These are phyloP conservation scores for Pitangus sulphuratus DNA, from an alignment of 2,797 vertebrate species.

Conservation along the genomic window DNA sequence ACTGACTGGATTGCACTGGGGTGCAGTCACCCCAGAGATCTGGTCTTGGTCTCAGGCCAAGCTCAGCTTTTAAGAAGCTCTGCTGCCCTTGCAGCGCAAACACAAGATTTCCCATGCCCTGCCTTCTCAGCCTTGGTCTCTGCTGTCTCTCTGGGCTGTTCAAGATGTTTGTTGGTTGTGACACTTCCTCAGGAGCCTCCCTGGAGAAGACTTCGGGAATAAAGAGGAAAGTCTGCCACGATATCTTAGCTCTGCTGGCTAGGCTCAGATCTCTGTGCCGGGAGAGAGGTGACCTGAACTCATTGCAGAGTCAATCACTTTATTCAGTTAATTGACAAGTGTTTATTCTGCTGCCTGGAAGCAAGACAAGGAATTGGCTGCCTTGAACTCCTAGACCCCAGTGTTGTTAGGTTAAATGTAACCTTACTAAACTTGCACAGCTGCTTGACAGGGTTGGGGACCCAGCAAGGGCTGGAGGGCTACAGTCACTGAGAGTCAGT, in stretches of 20 bases:
- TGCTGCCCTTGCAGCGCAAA: neutral
- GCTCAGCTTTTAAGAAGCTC: neutral
- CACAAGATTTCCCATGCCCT: neutral
- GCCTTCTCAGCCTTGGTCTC: neutral
- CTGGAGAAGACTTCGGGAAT: neutral
- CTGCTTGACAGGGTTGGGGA: neutral
- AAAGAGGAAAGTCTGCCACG: neutral
- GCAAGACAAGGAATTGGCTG: neutral
- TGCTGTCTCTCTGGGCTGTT: neutral
- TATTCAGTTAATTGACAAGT: neutral
- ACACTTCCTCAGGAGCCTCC: neutral
- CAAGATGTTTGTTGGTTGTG: neutral
- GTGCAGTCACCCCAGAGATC: neutral
- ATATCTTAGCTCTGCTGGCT: neutral
- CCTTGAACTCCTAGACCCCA: neutral
- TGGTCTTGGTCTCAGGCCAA: neutral
- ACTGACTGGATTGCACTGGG: neutral
- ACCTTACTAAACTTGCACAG: neutral
- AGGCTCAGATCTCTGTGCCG: neutral
- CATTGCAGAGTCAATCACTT: neutral
- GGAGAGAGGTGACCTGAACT: neutral
- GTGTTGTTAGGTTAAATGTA: neutral
- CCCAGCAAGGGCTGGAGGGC: neutral
- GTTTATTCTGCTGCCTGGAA: constrained; percentile 7
- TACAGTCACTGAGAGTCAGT: neutral